Percentiles rank a stretch among this genome's conserved stretches.
Conservation (phyloP, 1,140 invertebrate species). For the Aphis craccivora region DNA sequence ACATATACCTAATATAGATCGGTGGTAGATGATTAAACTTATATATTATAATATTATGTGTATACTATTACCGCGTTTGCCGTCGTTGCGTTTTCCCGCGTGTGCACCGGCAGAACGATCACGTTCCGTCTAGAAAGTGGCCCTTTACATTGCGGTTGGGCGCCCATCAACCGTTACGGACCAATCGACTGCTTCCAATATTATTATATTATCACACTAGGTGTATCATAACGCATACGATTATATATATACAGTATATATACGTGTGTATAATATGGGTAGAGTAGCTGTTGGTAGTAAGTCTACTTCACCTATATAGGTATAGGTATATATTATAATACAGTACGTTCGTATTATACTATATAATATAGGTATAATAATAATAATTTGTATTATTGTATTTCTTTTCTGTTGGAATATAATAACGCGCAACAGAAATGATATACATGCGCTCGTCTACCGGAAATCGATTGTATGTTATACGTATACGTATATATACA, state of each 20-base stretch:
- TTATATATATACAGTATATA: not conserved
- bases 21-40: not conserved
- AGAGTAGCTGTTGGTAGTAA: not conserved
- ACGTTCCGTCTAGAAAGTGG: constrained; percentile 49
- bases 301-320: not conserved
- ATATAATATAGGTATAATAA: not conserved
- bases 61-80: not conserved
- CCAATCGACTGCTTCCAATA: constrained; percentile 56
- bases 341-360: not conserved
- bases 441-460: not conserved
- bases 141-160: constrained; percentile 55
- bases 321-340: not conserved
- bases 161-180: constrained; percentile 41
- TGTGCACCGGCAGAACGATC: constrained; percentile 55
- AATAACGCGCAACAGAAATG: not conserved
- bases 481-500: not conserved
- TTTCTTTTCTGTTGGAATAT: not conserved
- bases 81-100: constrained; percentile 24
- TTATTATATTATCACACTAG: constrained; percentile 38
- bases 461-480: constrained; percentile 40
- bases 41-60: not conserved
- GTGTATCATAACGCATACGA: constrained; percentile 1
- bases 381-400: not conserved
- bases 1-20: not conserved
- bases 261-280: not conserved